phyloP scores from a whole-genome alignment of 2,113 vertebrate genomes.

The Caranx ignobilis region DNA sequence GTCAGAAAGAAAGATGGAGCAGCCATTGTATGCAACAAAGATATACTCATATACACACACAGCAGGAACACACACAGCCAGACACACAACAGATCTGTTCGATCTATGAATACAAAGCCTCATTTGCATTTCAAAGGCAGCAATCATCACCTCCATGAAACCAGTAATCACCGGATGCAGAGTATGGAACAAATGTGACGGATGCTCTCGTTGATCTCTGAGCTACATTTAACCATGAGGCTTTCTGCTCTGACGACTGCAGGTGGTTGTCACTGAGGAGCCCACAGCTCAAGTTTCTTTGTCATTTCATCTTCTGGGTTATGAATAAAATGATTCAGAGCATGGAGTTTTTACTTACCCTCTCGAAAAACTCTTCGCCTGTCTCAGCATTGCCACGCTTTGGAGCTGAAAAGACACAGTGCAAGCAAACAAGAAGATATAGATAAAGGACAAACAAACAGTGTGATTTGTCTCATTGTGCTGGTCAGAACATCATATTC shows the following conservation, averaged over 20 bases:
- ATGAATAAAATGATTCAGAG: slow-evolving; percentile 1
- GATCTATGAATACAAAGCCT: slow-evolving; percentile 53
- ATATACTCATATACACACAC: neutral
- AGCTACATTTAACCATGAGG: slow-evolving; percentile 19
- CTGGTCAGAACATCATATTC: slow-evolving; percentile 18
- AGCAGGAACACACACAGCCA: slow-evolving; percentile 12
- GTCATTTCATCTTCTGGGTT: slow-evolving; percentile 3
- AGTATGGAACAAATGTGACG: slow-evolving; percentile 36
- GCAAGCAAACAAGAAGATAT: neutral
- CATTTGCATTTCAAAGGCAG: slow-evolving; percentile 72
- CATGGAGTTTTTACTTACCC: slow-evolving; percentile 72
- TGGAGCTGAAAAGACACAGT: slow-evolving; percentile 74
- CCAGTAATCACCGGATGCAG: slow-evolving; percentile 47
- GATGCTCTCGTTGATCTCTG: slow-evolving; percentile 29
- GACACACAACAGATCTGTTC: slow-evolving; percentile 27
- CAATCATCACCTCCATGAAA: slow-evolving; percentile 67
- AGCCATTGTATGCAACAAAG: slow-evolving; percentile 28
- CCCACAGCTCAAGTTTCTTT: neutral
- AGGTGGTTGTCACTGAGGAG: slow-evolving; percentile 5
- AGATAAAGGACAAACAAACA: slow-evolving; percentile 7
- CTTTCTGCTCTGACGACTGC: slow-evolving; percentile 18
- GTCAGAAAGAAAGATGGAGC: slow-evolving; percentile 26
- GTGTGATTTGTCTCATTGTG: slow-evolving; percentile 19
- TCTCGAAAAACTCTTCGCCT: slow-evolving; percentile 85
- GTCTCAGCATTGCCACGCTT: slow-evolving; percentile 66